Conservation (phyloP, 64 coral and sea anemone genomes). For the Montipora capricornis region DNA sequence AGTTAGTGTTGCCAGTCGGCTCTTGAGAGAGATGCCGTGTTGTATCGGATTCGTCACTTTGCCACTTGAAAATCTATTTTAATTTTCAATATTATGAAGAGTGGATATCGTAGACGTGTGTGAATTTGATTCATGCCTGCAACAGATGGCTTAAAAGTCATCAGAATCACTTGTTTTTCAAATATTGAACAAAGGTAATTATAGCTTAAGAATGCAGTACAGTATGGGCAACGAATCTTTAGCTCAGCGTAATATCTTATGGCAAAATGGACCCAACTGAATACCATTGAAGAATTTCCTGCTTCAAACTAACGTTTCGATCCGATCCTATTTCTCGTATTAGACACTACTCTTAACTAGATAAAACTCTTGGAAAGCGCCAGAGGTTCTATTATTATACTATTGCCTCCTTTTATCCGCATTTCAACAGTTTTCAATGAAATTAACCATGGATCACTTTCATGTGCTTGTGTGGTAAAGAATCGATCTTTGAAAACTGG, state of each 20-base stretch:
- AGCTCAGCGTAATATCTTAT: background rate
- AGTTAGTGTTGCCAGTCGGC: background rate
- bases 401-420: background rate
- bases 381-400: background rate
- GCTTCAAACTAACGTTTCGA: background rate
- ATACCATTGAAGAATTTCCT: conserved; percentile 21
- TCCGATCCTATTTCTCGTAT: conserved; percentile 32
- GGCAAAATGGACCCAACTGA: background rate
- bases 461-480: conserved; percentile 42
- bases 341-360: conserved; percentile 18
- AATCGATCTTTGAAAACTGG: background rate
- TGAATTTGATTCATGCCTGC: background rate
- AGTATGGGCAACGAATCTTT: background rate
- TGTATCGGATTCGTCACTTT: conserved; percentile 1
- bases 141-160: conserved; percentile 40
- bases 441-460: conserved; percentile 27
- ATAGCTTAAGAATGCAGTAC: background rate
- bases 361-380: conserved; percentile 11
- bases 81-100: conserved; percentile 8
- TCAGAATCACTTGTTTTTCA: conserved; percentile 8
- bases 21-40: background rate
- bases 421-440: conserved; percentile 31
- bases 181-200: conserved; percentile 32
- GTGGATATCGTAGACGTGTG: conserved; percentile 3
- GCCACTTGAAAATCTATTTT: conserved; percentile 25